A percentile compares a stretch with the other conserved stretches of the same genome.
Evolutionary conservation across 2,797 vertebrate species (phyloP).

Genomic region (Acrocephalus scirpaceus): DNA sequence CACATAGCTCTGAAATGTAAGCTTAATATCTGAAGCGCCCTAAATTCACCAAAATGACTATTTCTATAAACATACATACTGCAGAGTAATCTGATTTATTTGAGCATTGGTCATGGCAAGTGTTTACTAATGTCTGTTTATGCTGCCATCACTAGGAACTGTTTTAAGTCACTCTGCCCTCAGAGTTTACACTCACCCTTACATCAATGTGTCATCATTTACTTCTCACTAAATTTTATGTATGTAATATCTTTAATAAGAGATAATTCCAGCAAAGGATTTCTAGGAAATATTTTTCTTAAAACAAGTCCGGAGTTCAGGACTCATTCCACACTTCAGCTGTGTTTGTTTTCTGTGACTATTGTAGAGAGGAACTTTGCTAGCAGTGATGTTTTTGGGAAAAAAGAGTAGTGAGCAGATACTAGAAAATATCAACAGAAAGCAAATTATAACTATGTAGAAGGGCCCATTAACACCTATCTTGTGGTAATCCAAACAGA

Average conservation of each 20-base stretch:
- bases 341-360: not conserved
- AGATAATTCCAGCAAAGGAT: not conserved
- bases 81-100: not conserved
- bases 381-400: not conserved
- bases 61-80: not conserved
- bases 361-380: not conserved
- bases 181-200: not conserved
- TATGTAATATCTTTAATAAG: not conserved
- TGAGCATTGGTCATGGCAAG: not conserved
- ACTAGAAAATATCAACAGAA: not conserved
- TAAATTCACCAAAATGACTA: not conserved
- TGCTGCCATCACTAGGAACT: not conserved
- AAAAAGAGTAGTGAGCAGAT: not conserved
- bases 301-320: not conserved
- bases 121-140: not conserved
- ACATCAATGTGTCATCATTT: not conserved
- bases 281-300: not conserved
- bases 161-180: not conserved
- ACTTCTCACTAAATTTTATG: not conserved
- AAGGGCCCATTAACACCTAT: not conserved
- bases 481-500: not conserved
- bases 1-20: not conserved
- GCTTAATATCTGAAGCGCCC: not conserved
- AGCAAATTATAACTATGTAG: not conserved
- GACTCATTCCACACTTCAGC: not conserved